Evolutionary conservation across 1,140 invertebrate species (phyloP).

Genomic region (Parasteatoda tepidariorum): DNA sequence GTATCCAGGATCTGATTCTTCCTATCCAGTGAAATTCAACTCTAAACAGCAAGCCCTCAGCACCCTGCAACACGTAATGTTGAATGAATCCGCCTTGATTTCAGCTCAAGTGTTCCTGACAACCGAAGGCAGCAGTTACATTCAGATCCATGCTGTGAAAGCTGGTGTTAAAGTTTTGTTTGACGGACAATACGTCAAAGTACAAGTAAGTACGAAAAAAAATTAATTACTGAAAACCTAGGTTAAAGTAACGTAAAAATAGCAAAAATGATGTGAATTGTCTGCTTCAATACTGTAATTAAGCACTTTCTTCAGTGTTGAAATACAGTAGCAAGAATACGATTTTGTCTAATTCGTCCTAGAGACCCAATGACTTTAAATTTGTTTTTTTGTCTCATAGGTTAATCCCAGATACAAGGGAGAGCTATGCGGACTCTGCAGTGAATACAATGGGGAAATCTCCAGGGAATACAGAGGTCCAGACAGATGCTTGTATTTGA

Average conservation of each 20-base stretch:
- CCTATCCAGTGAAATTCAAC: conserved; percentile 7
- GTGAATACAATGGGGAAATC: conserved; percentile 62
- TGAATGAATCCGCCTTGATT: not conserved
- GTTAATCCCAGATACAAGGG: conserved; percentile 55
- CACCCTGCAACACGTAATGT: not conserved
- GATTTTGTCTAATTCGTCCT: no score
- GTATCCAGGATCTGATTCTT: not conserved
- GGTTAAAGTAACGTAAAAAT: not conserved
- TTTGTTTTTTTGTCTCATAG: not conserved
- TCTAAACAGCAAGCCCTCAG: not conserved
- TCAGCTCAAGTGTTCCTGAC: not conserved
- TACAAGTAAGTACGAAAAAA: conserved; percentile 7
- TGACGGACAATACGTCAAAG: conserved; percentile 53
- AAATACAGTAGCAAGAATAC: no score
- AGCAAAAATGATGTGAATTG: no score
- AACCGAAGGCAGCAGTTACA: not conserved
- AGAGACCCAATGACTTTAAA: not conserved
- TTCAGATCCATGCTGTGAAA: not conserved
- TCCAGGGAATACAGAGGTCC: conserved; percentile 60
- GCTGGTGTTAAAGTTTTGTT: conserved; percentile 25
- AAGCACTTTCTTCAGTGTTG: no score
- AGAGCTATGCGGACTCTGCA: conserved; percentile 61
- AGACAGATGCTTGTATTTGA: conserved; percentile 36
- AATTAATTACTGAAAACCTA: not conserved
- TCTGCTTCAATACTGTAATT: no score